phyloP scores from a whole-genome alignment of 2,797 vertebrate genomes.

The Tiaroga cobitis region DNA sequence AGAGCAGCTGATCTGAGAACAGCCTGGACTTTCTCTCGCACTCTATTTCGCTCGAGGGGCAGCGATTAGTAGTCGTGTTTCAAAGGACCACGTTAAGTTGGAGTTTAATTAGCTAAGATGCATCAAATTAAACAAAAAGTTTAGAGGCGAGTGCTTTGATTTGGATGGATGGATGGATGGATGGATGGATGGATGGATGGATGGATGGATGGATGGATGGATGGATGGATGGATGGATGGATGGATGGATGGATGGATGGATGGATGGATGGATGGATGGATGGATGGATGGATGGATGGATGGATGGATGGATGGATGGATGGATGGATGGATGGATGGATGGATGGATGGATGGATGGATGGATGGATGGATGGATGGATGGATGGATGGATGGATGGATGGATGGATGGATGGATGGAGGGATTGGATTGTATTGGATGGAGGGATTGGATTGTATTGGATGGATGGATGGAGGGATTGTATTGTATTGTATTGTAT shows the following conservation, averaged over 20 bases:
- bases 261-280: no score
- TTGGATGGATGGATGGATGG: neutral
- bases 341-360: neutral
- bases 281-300: no score
- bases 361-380: no score
- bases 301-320: no score
- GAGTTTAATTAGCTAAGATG: neutral
- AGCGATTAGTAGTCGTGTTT: neutral
- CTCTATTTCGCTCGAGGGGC: neutral
- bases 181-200: neutral
- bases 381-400: neutral
- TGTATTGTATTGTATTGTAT: no score
- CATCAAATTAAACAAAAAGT: neutral
- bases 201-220: neutral
- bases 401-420: neutral
- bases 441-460: neutral
- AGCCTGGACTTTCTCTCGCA: slow-evolving; percentile 29
- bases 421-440: neutral
- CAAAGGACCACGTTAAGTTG: neutral
- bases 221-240: neutral
- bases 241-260: neutral
- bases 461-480: neutral
- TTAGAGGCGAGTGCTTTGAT: neutral
- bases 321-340: neutral
- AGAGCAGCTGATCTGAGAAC: slow-evolving; percentile 61